Base-by-base conservation (phyloP, 1,140 invertebrate species). In the Drosophila sproati region DNA sequence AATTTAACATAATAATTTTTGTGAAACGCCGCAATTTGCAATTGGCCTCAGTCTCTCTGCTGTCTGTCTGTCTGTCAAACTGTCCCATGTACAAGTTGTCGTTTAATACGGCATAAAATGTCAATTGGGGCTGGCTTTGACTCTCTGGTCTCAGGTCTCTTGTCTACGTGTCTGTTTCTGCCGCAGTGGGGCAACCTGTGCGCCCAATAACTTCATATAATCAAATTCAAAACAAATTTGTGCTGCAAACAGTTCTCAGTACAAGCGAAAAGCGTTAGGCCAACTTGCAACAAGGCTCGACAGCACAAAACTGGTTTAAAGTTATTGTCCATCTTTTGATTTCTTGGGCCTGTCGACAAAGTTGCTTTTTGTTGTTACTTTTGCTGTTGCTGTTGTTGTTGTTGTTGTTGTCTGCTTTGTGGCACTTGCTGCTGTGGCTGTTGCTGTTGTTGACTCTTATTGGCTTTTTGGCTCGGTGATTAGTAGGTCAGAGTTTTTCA, bases 211-310 rank as follows among this genome's bases (percentile, higher is more conserved):
- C 73, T 77, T 72, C 67, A 81, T 47, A 77, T 80, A 89, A 88
- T 88, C 80, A 89, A 88, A 88, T 83, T 89, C 83, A 83, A 88
- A 89, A 88, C 83, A 88, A 88, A 88, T 88, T 88, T 87, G 82
- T 82, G 82, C 82, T 52, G 54, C 56, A 71, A 69, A 52, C 66
- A 68, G 56, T 73, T 82, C 63, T 63, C 60, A 61, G 47, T 67
- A 67, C 57, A 79, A 73, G 62, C 77, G 83, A 79, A 79, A 77
- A 87, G 69, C 73, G 80, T 43, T 66, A 59, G 60, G 48, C 54
- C 41, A 70, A 34, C 61, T 29, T 52, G 82, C 78, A 82, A 87
- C 83, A 80, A 87, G 83, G 83, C 83, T 87, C 77, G 70, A 80
- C 70, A 54, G 70, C 73, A 52, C 68, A 64, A 61, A 88, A 88